Conservation (phyloP, 2,888 invertebrate genomes). For the Rhaphigaster nebulosa region DNA sequence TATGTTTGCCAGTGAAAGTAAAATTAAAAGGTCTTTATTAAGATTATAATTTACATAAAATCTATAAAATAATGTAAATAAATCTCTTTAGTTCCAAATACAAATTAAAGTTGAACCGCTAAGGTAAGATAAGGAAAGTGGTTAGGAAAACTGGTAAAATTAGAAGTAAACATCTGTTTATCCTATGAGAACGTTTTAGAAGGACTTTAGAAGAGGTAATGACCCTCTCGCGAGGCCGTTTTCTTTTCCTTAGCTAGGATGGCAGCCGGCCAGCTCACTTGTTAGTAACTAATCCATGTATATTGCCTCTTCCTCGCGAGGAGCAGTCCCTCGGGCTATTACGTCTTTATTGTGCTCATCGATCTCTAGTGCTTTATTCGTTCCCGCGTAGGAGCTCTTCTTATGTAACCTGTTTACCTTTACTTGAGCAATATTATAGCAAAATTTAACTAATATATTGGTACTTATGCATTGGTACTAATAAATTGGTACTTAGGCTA, state of each 20-base stretch:
- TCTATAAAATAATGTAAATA: no score
- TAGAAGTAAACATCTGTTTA: background rate
- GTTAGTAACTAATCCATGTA: conserved; percentile 20
- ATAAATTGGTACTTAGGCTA: background rate
- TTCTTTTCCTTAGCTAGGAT: background rate
- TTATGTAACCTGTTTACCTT: background rate
- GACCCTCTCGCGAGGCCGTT: background rate
- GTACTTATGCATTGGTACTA: background rate
- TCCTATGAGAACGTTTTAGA: background rate
- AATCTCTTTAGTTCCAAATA: no score
- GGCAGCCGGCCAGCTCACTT: background rate
- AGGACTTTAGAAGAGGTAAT: background rate
- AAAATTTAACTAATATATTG: background rate
- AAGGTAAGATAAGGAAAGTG: background rate
- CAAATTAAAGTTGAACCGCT: no score
- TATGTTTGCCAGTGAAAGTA: no score
- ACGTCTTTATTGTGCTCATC: conserved; percentile 16
- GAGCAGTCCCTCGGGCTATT: background rate
- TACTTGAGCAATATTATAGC: conserved; percentile 6
- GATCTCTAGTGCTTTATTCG: background rate
- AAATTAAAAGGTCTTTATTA: no score
- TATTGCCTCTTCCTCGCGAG: background rate
- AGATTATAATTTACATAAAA: no score
- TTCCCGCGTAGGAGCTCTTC: background rate
- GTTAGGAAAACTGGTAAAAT: background rate